These are phyloP conservation scores for Atta cephalotes DNA, from an alignment of 1,140 invertebrate genomes.

Conservation along the genomic window DNA sequence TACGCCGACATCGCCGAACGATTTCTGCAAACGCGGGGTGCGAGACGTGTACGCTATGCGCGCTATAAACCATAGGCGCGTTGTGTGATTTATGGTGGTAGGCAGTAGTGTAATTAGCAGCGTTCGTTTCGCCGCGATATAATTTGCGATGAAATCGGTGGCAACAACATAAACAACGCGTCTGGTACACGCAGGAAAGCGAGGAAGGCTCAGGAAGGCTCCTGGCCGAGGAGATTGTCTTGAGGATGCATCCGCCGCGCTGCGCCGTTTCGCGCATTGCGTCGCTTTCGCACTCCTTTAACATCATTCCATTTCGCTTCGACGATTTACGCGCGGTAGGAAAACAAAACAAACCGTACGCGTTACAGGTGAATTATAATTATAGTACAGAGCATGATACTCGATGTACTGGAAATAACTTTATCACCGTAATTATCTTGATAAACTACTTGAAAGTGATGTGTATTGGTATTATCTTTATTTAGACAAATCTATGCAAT, in stretches of 20 bases:
- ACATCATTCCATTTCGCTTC: constrained; percentile 8
- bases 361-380: constrained; percentile 10
- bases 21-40: constrained; percentile 34
- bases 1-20: not conserved
- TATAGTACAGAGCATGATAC: not conserved
- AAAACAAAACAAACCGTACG: not conserved
- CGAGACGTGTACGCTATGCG: not conserved
- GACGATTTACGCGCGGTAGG: not conserved
- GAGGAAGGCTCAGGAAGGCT: not conserved
- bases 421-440: constrained; percentile 32
- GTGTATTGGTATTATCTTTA: not conserved
- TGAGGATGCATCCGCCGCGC: not conserved
- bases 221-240: not conserved
- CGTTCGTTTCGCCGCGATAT: constrained; percentile 45
- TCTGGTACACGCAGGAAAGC: not conserved
- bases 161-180: constrained; percentile 43
- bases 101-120: constrained; percentile 48
- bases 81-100: constrained; percentile 42
- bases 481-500: not conserved
- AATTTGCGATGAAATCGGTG: constrained; percentile 57
- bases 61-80: constrained; percentile 38
- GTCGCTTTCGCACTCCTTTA: not conserved
- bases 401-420: constrained; percentile 1
- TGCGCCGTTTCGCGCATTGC: not conserved
- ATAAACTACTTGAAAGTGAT: constrained; percentile 4